Evolutionary conservation across 1,140 invertebrate species (phyloP).

Genomic region (Glomeris maerens): DNA sequence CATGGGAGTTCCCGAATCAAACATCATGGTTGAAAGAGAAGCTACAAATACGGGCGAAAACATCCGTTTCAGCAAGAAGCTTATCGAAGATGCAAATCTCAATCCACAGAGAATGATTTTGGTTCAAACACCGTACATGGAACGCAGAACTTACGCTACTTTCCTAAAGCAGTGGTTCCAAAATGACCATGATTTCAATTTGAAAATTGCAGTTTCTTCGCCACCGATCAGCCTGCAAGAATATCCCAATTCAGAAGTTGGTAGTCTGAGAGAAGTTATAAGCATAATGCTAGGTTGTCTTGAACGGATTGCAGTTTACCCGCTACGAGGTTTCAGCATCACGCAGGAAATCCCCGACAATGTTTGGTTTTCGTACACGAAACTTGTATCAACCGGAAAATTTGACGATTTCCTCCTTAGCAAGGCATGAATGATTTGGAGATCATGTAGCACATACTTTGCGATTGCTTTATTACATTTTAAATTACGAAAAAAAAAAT

Average conservation of each 20-base stretch:
- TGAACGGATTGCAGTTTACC: constrained; percentile 7
- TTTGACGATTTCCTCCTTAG: constrained; percentile 7
- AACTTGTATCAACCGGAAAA: not conserved
- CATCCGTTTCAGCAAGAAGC: constrained; percentile 4
- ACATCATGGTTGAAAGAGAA: constrained; percentile 5
- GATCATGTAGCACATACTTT: too few species aligned
- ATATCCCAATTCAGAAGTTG: constrained; percentile 6
- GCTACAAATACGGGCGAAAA: constrained; percentile 12
- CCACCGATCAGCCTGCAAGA: constrained; percentile 4
- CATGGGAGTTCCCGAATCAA: constrained; percentile 4
- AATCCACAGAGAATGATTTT: not conserved
- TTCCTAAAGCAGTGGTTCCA: constrained; percentile 10
- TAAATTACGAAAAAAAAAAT: too few species aligned
- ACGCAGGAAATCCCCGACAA: constrained; percentile 2
- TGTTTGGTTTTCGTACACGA: not conserved
- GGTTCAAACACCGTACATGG: constrained; percentile 12
- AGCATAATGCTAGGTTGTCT: constrained; percentile 5
- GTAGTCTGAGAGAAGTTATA: constrained; percentile 2
- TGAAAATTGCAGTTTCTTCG: constrained; percentile 7
- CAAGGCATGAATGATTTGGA: too few species aligned
- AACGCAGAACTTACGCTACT: constrained; percentile 11
- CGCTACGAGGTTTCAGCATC: constrained; percentile 6
- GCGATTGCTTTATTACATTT: too few species aligned
- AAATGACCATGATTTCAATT: not conserved
- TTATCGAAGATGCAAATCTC: not conserved